Base-by-base conservation (phyloP, 1,140 invertebrate species). In the Bombus ignitus region DNA sequence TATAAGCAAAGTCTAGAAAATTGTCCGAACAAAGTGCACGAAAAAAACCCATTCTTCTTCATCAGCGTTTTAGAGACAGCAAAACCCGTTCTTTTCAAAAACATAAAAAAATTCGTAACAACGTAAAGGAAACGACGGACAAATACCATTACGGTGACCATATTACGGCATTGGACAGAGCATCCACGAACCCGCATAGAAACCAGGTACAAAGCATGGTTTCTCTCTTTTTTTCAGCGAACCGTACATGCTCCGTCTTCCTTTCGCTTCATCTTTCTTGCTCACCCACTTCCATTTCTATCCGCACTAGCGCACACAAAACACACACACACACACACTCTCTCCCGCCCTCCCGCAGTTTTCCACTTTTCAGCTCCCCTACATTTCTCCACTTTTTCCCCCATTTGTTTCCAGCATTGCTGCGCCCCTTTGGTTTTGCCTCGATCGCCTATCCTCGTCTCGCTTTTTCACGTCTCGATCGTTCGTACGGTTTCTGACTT, bases 91-190 rank as follows among this genome's bases (percentile, higher is more conserved):
- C 88, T 81, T 86, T 88, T 89, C 81, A 83, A 53, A 89, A 89
- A 89, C 87, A 73, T 81, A 81, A 68, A 75, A 75, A 89, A 89
- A 87, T 89, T 89, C 82, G 59, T 44, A 37, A 9, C 28, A 3
- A 35, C 32, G 28, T 57, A 72, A 75, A 59, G 18, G 47, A 39
- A 53, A 66, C 37, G 35, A 81, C 8, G 25, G 13, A 75, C 37
- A 87, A 86, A 80, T 42, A 44, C 12, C 13, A 71, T 1, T 12
- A 13, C 42, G 18, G 25, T 35, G 42, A 70, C 39, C 35, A 53
- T 47, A 44, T 74, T 86, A 89, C 65, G 47, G 57, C 83, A 81
- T 74, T 82, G 83, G 47, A 42, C 22, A 37, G 18, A 37, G 25
- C 28, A 39, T 65, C 28, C 83, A 47, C 53, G 44, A 73, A 57